Base-by-base conservation (phyloP, 1,140 invertebrate genomes). In the Euwallacea fornicatus region DNA sequence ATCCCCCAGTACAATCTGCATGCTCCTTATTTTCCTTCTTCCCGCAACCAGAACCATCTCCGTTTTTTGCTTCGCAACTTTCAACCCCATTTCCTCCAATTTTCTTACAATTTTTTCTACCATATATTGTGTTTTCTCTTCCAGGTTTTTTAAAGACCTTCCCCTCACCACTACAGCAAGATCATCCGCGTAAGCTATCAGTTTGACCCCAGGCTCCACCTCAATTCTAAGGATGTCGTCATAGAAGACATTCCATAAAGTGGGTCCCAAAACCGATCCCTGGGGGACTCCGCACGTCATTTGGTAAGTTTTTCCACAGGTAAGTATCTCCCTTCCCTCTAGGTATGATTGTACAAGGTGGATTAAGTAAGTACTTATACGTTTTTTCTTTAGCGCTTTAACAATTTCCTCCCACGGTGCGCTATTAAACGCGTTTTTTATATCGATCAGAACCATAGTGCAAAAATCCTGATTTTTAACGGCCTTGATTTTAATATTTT, bases 251-350 rank as follows among this genome's bases (percentile, higher is more conserved):
- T 58, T 58, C 55, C 55, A 58, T 9, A 58, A 9, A 2, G 8
- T 58, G 10, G 13, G 55, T 9, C 65, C 65, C 0, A 65, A 44
- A 7, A 65, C 63, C 8, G 63, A 65, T 7, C 63, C 63, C 63
- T 65, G 63, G 15, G 63, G 63, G 7, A 65, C 63, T 9, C 47
- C 63, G 50, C 46, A 44, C 7, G 46, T 50, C 9, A 50, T 50
- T 6, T 6, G 46, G 9, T 13, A 0, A 11, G 9, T 50, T 3
- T 50, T 6, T 13, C 6, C 6, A 50, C 2, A 4, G 9, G 46
- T 10, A 13, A 50, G 46, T 50, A 50, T 50, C 3, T 50, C 9
- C 6, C 46, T 50, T 13, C 7, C 9, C 2, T 10, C 9, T 2
- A 50, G 13, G 46, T 50, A 50, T 2, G 46, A 50, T 13, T 50